Percentiles rank a stretch among this genome's conserved stretches.
phyloP scores from a whole-genome alignment of 2,113 vertebrate species.

The Eretmochelys imbricata region DNA sequence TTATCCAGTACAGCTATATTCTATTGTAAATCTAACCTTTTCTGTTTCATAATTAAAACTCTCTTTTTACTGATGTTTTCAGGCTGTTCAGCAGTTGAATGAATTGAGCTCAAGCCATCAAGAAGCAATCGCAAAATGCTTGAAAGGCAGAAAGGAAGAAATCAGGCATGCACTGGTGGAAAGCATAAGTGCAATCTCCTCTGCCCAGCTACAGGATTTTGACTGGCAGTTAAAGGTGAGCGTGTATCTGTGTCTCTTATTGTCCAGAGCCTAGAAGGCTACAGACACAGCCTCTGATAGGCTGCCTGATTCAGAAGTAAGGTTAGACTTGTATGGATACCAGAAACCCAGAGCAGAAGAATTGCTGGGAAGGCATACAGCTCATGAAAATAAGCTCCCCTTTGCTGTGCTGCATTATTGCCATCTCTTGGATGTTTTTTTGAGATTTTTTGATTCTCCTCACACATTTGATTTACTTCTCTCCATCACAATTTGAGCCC shows the following conservation, averaged over 20 bases:
- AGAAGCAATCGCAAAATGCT: constrained; percentile 82
- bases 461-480: fast-evolving
- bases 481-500: not conserved
- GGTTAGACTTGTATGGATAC: not conserved
- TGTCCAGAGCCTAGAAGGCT: not conserved
- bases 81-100: constrained; percentile 82
- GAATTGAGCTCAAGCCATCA: constrained; percentile 77
- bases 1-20: not conserved
- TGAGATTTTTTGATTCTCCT: fast-evolving
- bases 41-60: not conserved
- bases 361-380: not conserved
- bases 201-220: constrained; percentile 90
- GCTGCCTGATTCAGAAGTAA: not conserved
- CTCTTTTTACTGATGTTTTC: constrained; percentile 37
- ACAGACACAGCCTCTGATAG: not conserved
- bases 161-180: constrained; percentile 84
- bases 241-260: not conserved
- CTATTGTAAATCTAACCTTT: not conserved
- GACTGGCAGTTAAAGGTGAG: constrained; percentile 97
- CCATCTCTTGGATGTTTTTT: not conserved
- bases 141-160: constrained; percentile 88
- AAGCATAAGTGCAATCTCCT: constrained; percentile 87
- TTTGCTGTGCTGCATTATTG: not conserved
- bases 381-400: not conserved
- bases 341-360: not conserved